Evolutionary conservation across 1,140 invertebrate genomes (phyloP), one percentile per base, ranked within the genome.

Genomic region (Trachelipus rathkii): DNA sequence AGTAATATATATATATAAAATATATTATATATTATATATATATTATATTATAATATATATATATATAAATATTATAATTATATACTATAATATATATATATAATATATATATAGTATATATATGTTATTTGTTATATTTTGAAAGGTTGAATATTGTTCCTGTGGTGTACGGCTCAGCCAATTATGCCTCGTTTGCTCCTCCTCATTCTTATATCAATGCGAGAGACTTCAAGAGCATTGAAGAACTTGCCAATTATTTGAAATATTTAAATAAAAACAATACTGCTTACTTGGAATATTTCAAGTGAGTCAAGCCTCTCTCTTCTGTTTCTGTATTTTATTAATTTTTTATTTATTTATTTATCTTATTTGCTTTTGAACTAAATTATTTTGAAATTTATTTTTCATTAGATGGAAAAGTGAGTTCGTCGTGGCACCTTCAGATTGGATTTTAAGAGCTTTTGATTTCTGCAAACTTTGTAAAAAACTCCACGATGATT

Each of bases 191-290:
- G 7, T 33, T 85, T 19, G 83, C 83, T 10, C 86, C 87, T 43
- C 82, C 83, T 8, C 66, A 80, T 71, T 86, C 85, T 19, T 87
- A 80, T 74, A 87, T 87, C 69, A 79, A 85, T 79, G 84, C 82
- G 10, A 73, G 80, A 3, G 76, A 82, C 50, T 84, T 83, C 72
- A 23, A 75, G 46, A 72, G 79, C 8, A 83, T 83, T 0, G 53
- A 73, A 76, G 71, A 82, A 11, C 77, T 86, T 21, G 85, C 82
- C 10, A 23, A 77, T 2, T 82, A 81, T 71, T 75, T 86, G 44
- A 13, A 67, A 33, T 71, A 81, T 10, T 23, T 83, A 0, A 75
- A 84, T 19, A 60, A 78, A 11, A 82, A 84, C 72, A 81, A 77
- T 33, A 77, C 77, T 81, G 77, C 76, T 77, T 85, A 85, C 71